These are phyloP conservation scores for Fistularia commersonii DNA, from an alignment of 2,797 vertebrate species.

Conservation along the genomic window DNA sequence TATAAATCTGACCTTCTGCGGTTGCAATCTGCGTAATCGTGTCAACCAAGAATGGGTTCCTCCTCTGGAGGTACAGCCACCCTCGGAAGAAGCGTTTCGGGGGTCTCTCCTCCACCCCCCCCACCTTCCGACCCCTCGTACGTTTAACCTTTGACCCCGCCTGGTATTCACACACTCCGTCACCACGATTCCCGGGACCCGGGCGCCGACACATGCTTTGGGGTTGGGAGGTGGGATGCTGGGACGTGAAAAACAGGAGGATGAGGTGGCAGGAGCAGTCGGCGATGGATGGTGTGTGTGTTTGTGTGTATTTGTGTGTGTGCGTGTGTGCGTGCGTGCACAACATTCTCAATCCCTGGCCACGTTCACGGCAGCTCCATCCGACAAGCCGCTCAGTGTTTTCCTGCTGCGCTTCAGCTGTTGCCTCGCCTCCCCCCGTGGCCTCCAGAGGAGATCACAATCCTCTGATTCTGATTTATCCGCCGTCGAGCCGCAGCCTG, in stretches of 20 bases:
- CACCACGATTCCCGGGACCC: conserved; percentile 63
- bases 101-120: conserved; percentile 12
- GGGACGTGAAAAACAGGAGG: conserved; percentile 48
- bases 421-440: too few relatives aligned
- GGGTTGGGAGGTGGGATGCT: conserved; percentile 65
- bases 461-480: conserved; percentile 1
- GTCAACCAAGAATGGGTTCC: too few relatives aligned
- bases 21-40: too few relatives aligned
- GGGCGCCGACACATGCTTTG: conserved; percentile 68
- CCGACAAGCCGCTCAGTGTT: too few relatives aligned
- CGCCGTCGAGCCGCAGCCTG: neutral
- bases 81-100: conserved; percentile 24
- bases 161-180: conserved; percentile 64
- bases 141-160: conserved; percentile 65
- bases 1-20: too few relatives aligned
- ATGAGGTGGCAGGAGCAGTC: conserved; percentile 1
- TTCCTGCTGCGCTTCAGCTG: too few relatives aligned
- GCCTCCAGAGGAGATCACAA: too few relatives aligned
- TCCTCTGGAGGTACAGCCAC: too few relatives aligned
- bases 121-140: conserved; percentile 38
- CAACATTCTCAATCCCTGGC: neutral
- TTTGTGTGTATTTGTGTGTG: too few relatives aligned
- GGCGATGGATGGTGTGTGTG: conserved; percentile 11
- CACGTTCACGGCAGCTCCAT: too few relatives aligned
- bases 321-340: conserved; percentile 3